phyloP scores from a whole-genome alignment of 2,113 vertebrate genomes.

The Alethe castanea region DNA sequence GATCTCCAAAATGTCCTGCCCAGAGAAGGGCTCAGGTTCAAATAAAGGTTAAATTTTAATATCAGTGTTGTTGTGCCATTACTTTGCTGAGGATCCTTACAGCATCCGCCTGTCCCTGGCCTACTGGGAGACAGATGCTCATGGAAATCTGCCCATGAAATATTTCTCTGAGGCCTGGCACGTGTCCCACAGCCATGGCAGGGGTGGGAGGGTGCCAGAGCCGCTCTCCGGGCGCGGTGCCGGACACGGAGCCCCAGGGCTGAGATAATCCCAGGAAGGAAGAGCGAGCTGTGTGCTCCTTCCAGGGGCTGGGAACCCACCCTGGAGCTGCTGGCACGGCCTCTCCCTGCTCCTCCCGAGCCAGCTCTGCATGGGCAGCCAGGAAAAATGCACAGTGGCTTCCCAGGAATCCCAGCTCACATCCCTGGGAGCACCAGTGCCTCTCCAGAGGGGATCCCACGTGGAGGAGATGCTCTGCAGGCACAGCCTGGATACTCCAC shows the following conservation, averaged over 20 bases:
- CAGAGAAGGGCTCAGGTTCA: background rate
- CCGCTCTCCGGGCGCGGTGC: background rate
- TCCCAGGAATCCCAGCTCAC: background rate
- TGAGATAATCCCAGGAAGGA: slow-evolving; percentile 60
- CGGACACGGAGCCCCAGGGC: background rate
- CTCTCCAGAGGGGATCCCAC: background rate
- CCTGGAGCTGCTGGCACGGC: background rate
- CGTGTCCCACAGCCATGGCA: background rate
- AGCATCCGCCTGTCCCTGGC: fast-evolving
- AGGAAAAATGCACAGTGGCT: fast-evolving
- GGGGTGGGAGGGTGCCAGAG: background rate
- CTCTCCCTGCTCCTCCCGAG: background rate
- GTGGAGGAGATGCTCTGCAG: background rate
- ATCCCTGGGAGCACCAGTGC: background rate
- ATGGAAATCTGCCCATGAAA: background rate
- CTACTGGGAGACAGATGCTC: background rate
- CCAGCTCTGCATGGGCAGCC: background rate
- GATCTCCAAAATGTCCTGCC: background rate
- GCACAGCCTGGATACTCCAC: background rate
- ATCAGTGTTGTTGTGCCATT: fast-evolving
- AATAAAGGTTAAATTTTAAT: background rate
- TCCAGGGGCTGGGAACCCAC: slow-evolving; percentile 26
- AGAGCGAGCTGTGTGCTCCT: background rate
- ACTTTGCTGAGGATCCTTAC: background rate
- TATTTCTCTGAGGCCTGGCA: background rate